Conservation (phyloP, 37 sponge, comb jelly and placozoan genomes). For the Lycopodina hypogea region DNA sequence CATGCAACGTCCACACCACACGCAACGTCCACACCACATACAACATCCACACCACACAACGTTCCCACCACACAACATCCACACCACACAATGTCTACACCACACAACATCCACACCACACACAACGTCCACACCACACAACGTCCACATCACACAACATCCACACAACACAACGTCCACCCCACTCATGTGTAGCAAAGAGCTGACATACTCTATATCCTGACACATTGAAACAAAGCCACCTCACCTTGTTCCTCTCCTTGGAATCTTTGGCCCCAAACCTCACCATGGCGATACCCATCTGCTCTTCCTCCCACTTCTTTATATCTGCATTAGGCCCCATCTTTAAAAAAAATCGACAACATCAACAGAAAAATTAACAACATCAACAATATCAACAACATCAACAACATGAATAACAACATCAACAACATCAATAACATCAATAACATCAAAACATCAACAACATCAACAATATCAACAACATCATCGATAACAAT, state of each 20-base stretch:
- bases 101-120: background rate
- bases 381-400: background rate
- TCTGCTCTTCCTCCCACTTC: constrained; percentile 94
- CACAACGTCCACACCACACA: background rate
- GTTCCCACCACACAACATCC: too few species aligned
- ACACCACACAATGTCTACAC: too few species aligned
- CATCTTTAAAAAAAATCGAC: constrained; percentile 21
- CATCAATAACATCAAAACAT: background rate
- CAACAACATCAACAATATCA: background rate
- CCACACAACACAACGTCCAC: background rate
- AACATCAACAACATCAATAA: background rate
- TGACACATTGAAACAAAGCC: too few species aligned
- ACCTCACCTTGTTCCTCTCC: constrained; percentile 64
- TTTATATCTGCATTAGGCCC: constrained; percentile 93
- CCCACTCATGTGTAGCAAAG: too few species aligned
- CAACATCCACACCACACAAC: too few species aligned
- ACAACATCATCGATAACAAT: background rate
- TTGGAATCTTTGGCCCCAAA: constrained; percentile 90
- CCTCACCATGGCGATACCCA: constrained; percentile 69
- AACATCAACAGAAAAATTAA: background rate
- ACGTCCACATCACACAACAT: background rate
- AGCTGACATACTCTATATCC: too few species aligned
- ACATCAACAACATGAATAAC: background rate
- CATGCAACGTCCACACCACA: too few species aligned
- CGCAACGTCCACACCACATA: too few species aligned